These are phyloP conservation scores for Brevimyrus niger DNA, from an alignment of 2,113 vertebrate genomes.

Conservation along the genomic window DNA sequence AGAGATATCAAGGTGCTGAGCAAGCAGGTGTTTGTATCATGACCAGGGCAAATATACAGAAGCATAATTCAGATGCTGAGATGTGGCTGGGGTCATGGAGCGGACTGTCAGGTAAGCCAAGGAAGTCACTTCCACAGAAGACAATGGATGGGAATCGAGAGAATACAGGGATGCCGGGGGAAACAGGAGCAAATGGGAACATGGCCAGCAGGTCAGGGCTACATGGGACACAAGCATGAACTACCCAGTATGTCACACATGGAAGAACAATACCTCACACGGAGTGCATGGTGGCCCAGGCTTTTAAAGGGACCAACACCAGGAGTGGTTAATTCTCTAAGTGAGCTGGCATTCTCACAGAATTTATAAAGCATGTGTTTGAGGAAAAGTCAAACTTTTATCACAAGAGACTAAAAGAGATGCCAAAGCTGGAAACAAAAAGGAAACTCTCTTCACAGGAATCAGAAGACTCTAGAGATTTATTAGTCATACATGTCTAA, in stretches of 20 bases:
- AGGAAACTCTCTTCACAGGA: neutral
- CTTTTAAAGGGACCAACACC: neutral
- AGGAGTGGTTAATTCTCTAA: neutral
- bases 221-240: neutral
- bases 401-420: conserved; percentile 6
- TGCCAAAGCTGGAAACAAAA: neutral
- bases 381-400: conserved; percentile 9
- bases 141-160: neutral
- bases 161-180: neutral
- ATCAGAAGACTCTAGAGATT: conserved; percentile 13
- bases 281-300: neutral
- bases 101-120: neutral
- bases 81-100: neutral
- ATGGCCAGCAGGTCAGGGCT: neutral
- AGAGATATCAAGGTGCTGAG: neutral
- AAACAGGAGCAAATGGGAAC: neutral
- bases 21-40: neutral
- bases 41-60: neutral
- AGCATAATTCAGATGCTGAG: neutral
- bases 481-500: conserved; percentile 9
- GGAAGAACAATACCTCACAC: neutral
- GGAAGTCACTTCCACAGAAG: neutral
- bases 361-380: conserved; percentile 8
- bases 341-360: neutral
- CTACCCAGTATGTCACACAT: neutral